Base-by-base conservation (phyloP, 2,888 invertebrate species). In the Ischnus inquisitorius region DNA sequence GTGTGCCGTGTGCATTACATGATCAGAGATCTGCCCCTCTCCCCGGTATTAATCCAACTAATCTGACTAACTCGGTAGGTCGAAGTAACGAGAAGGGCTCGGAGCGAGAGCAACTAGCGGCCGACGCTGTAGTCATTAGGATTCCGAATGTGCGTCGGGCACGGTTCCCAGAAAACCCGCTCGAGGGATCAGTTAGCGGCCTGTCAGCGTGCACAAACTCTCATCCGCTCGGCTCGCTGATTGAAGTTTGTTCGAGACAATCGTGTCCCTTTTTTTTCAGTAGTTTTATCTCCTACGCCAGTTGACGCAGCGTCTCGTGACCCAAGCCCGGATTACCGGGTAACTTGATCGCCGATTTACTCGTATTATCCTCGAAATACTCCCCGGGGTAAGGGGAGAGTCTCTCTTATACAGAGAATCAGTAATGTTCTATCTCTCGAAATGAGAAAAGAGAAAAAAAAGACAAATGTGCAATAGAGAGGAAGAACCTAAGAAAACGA, bases 221-320 rank as follows among this genome's bases (percentile, higher is more conserved):
- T 12, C 25, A 22, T 25, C 14, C 62, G 12, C 39, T 69, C 41
- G 39, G 51, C 76, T 46, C 34, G 34, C 74, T 80, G 80, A 84
- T 86, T 86, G 72, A 83, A 83, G 79, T 81, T 84, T 84, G 76
- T 72, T 84, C 79, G 76, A 22, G 68, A 65, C 62, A 34, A 69
- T 43, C 12, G n/a, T 68, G 46, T 80, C 57, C 57, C 51, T 34
- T 43, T 25, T 16, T 46, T 46, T 46, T 14, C 54, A 10, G 19
- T 48, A 19, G 60, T 74, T 46, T 34, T 48, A 14, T 64, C 46
- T 19, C 1, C 22, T 48, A 19, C 22, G 14, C 34, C 41, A 3
- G 39, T n/a, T n/a, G 71, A 41, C 41, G 28, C 25, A 28, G 46
- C 2, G 25, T 34, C 19, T 16, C 3, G 28, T 28, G 48, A 62